Conservation (phyloP, 2,888 invertebrate species). For the Protophormia terraenovae region DNA sequence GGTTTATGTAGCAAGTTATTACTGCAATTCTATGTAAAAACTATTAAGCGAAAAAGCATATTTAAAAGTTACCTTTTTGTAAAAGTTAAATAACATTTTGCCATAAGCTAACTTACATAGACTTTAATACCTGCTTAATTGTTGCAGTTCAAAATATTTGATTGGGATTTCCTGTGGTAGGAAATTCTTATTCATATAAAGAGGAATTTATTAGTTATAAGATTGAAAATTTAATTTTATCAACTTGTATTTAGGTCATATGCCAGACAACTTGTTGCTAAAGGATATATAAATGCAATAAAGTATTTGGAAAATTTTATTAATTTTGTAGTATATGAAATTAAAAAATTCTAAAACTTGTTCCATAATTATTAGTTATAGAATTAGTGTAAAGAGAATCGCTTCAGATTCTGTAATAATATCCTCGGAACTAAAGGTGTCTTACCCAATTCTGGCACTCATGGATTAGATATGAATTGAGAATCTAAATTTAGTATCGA, state of each 20-base stretch:
- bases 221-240: background rate
- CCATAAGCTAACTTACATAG: background rate
- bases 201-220: background rate
- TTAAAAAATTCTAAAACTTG: too few species aligned
- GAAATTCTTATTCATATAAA: conserved; percentile 25
- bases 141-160: conserved; percentile 10
- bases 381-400: too few species aligned
- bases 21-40: background rate
- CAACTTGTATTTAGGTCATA: background rate
- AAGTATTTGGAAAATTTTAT: too few species aligned
- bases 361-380: too few species aligned
- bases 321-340: too few species aligned
- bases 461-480: too few species aligned
- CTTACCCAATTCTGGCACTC: too few species aligned
- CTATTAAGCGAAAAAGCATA: background rate
- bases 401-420: too few species aligned
- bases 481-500: too few species aligned
- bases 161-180: conserved; percentile 27
- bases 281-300: background rate
- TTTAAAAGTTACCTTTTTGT: background rate
- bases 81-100: background rate
- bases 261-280: background rate
- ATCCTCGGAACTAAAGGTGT: too few species aligned
- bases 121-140: background rate
- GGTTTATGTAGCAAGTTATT: background rate